Conservation (phyloP, 2,797 vertebrate species). For the Anguilla megastoma region DNA sequence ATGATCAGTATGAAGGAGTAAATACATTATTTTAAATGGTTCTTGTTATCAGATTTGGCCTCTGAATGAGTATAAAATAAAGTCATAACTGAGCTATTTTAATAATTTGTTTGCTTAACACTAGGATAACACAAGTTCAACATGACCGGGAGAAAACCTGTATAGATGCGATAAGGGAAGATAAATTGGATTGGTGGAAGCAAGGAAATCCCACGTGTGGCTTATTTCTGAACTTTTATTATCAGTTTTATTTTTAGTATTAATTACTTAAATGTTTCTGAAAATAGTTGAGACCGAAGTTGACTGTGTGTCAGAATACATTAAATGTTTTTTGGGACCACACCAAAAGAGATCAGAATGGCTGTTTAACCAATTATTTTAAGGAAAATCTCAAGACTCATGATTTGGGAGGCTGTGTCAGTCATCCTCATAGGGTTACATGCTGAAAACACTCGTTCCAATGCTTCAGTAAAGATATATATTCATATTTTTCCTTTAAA, state of each 20-base stretch:
- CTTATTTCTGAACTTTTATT: neutral
- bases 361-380: neutral
- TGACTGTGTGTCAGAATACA: neutral
- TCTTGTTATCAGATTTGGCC: too few species aligned
- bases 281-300: neutral
- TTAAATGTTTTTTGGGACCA: neutral
- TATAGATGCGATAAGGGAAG: too few species aligned
- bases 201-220: neutral
- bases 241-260: neutral
- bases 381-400: neutral
- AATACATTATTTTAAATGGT: too few species aligned
- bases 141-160: too few species aligned
- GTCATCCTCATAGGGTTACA: slow-evolving; percentile 52
- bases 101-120: too few species aligned
- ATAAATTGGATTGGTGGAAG: too few species aligned
- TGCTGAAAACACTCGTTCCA: too few species aligned
- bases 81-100: too few species aligned
- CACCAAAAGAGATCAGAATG: too few species aligned
- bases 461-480: slow-evolving; percentile 70
- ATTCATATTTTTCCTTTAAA: slow-evolving; percentile 75
- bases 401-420: slow-evolving; percentile 43
- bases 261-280: neutral
- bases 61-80: too few species aligned
- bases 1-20: too few species aligned
- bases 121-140: too few species aligned